Evolutionary conservation across 1,140 invertebrate species (phyloP).

Genomic region (Elymnias hypermnestra): DNA sequence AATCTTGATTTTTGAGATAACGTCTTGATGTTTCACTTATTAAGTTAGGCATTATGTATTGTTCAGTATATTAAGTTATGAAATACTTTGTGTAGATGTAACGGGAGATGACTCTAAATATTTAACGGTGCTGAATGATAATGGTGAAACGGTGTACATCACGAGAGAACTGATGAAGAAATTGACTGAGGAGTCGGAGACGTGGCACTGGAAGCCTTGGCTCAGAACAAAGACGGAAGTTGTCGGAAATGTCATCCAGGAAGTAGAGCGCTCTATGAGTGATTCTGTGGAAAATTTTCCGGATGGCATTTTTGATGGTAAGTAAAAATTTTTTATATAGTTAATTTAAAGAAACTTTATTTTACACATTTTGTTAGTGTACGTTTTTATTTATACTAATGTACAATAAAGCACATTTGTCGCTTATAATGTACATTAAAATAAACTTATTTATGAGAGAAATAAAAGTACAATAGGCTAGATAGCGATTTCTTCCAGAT

Average conservation of each 20-base stretch:
- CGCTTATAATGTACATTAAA: too few relatives aligned
- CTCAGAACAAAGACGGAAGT: conserved; percentile 42
- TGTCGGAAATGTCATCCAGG: conserved; percentile 30
- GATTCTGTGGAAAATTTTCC: conserved; percentile 52
- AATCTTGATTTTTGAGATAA: too few relatives aligned
- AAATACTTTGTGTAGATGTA: conserved; percentile 33
- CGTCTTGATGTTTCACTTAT: too few relatives aligned
- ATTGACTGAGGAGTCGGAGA: conserved; percentile 37
- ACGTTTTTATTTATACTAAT: too few relatives aligned
- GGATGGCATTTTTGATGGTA: conserved; percentile 41
- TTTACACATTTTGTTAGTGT: too few relatives aligned
- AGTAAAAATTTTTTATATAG: conserved; percentile 14
- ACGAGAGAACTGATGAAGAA: conserved; percentile 41
- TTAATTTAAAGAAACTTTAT: too few relatives aligned
- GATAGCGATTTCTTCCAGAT: too few relatives aligned
- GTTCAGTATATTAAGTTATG: too few relatives aligned
- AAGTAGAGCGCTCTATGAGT: conserved; percentile 26
- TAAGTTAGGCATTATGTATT: too few relatives aligned
- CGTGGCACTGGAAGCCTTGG: conserved; percentile 63
- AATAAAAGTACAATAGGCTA: too few relatives aligned
- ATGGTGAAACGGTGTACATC: conserved; percentile 48
- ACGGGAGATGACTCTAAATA: conserved; percentile 22
- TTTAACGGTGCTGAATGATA: conserved; percentile 30
- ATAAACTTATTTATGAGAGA: too few relatives aligned
- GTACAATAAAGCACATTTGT: too few relatives aligned